A percentile compares a stretch with the other conserved stretches of the same genome.
phyloP scores from a whole-genome alignment of 2,888 invertebrate genomes.

The Agrotis puta region DNA sequence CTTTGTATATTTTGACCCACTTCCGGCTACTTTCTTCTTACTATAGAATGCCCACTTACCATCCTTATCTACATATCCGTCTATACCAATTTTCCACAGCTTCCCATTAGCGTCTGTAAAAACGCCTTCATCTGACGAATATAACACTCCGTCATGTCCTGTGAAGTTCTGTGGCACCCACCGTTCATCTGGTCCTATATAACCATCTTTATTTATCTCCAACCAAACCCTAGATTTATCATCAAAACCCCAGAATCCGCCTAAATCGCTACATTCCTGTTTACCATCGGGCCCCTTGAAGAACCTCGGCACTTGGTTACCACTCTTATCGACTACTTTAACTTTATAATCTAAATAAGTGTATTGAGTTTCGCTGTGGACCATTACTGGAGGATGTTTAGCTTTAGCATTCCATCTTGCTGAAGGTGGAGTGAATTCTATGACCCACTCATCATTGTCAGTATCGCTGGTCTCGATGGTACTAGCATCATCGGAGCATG shows the following conservation, averaged over 20 bases:
- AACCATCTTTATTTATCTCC: conserved; percentile 88
- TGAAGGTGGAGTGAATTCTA: conserved; percentile 86
- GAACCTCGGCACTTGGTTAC: conserved; percentile 83
- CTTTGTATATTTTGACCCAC: conserved; percentile 62
- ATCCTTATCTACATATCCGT: conserved; percentile 85
- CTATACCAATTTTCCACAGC: conserved; percentile 80
- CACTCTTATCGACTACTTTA: conserved; percentile 82
- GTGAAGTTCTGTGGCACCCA: conserved; percentile 86
- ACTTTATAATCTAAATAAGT: conserved; percentile 87
- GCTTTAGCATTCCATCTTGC: conserved; percentile 83
- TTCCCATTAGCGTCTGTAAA: conserved; percentile 79
- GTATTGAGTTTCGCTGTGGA: conserved; percentile 80
- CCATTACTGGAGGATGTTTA: conserved; percentile 77
- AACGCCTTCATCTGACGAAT: conserved; percentile 83
- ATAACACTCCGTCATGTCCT: conserved; percentile 85
- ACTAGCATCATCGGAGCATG: conserved; percentile 82
- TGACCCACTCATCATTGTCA: conserved; percentile 86
- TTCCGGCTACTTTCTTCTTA: conserved; percentile 58
- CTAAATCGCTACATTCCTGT: conserved; percentile 86
- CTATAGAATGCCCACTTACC: conserved; percentile 85
- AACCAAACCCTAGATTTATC: conserved; percentile 75
- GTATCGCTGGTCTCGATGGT: conserved; percentile 83
- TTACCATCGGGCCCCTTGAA: conserved; percentile 87
- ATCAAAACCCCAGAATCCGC: conserved; percentile 84
- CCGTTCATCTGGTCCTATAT: conserved; percentile 84